Base-by-base conservation (phyloP, 2,888 invertebrate genomes). In the Ceraclea dissimilis region DNA sequence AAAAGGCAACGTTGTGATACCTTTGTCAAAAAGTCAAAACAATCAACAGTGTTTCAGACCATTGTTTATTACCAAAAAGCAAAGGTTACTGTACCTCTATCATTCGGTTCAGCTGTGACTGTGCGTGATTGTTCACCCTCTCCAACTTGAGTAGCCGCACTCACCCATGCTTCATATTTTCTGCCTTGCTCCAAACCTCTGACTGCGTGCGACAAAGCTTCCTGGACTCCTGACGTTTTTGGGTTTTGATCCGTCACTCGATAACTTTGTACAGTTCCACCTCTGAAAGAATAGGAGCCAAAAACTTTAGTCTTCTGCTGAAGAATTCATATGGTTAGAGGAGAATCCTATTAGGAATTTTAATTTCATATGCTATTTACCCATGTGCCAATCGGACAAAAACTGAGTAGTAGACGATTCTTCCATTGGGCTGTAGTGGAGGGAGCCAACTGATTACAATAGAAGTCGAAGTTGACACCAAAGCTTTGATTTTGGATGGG, bases 381-480 rank as follows among this genome's bases (percentile, higher is more conserved):
- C 56, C 54, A 11, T 49, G 48, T 13, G 54, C 33, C 2, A 58
- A 55, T 39, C 56, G 52, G 8, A 60, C 43, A 71, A 88, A 88
- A 20, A 93, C 82, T 50, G 85, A 87, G 70, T 91, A 93, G 71
- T 88, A 85, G 33, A 82, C 82, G 63, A 90, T 81, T 61, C 81
- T 79, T 50, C 90, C 90, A 68, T 88, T 88, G 26, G 83, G 82
- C 66, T 83, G 82, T 62, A 78, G 69, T 19, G 92, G 91, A 53
- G 86, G 81, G 66, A 85, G 77, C 93, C 93, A 93, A 57, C 89
- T 82, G 57, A 92, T 85, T 64, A 90, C 78, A 70, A 92, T 85
- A 61, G 87, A 82, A 70, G 85, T 87, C 55, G 83, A 81, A 52
- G 88, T 86, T 63, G 88, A 75, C 2, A 88, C 83, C 58, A 88